A percentile compares a stretch with the other conserved stretches of the same genome.
These are phyloP conservation scores for Tamandua tetradactyla DNA, from an alignment of 2,797 vertebrate genomes.

Conservation along the genomic window DNA sequence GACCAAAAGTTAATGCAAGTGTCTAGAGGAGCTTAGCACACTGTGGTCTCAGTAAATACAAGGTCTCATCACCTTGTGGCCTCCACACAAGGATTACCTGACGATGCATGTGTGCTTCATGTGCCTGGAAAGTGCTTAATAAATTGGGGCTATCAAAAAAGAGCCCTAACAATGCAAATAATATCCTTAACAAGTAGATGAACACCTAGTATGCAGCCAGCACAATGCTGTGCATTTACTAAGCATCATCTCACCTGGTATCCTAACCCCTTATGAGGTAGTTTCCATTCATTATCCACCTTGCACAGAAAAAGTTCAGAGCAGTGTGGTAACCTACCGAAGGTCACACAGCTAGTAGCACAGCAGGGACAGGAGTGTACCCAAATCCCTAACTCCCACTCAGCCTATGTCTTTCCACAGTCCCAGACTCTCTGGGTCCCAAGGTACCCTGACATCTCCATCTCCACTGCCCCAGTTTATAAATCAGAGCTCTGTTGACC, in stretches of 20 bases:
- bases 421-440: not conserved
- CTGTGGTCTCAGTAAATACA: no score
- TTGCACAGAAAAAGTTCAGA: not conserved
- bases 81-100: no score
- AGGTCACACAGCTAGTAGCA: not conserved
- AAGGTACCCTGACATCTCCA: not conserved
- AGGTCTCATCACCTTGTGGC: no score
- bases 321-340: not conserved
- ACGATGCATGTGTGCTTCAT: not conserved
- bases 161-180: not conserved
- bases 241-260: not conserved
- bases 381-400: not conserved
- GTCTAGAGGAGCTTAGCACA: not conserved
- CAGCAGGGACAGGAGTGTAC: not conserved
- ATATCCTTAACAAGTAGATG: rapidly evolving
- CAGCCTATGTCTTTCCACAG: not conserved
- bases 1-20: not conserved
- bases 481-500: not conserved
- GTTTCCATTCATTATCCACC: not conserved
- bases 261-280: not conserved
- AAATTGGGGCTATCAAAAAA: not conserved
- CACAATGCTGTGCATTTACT: rapidly evolving
- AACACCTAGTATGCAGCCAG: rapidly evolving
- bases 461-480: not conserved
- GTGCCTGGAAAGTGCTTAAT: not conserved